Base-by-base conservation (phyloP, 2,113 vertebrate genomes). In the Hyperopisus bebe region DNA sequence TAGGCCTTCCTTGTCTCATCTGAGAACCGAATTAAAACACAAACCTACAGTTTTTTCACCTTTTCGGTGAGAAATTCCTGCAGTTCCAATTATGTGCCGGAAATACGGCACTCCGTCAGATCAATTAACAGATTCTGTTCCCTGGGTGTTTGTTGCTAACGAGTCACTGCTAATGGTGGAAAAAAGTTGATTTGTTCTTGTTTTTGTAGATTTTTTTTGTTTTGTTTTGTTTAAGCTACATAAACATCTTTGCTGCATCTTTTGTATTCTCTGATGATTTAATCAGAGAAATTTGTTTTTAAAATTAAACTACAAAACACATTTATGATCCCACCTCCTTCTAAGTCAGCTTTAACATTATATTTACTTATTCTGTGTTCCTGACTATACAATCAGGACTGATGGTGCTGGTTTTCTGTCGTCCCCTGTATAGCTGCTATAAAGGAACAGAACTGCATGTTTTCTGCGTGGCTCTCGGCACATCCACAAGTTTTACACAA, bases 51-150 rank as follows among this genome's bases (percentile, higher is more conserved):
- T 84, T 89, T 47, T 89, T 50, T 84, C 89, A 89, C 89, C 51
- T 89, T 85, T 84, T 44, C 27, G 5, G 51, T 58, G 77, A 89
- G 77, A 89, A 80, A 89, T 89, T 89, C 80, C 89, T 84, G 77
- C 80, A 89, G 89, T 80, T 62, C 89, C 89, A 89, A 89, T 89
- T 89, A 89, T 50, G 35, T 1, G 39, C 80, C 77, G 77, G 89
- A 89, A 89, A 85, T 46, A 62, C 27, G 24, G 24, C 24, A n/a
- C 89, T 85, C 77, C 80, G 27, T 89, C 82, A 80, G 21, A 39
- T 84, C 77, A 89, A 89, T 89, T 84, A 89, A 35, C 89, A 84
- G 77, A 89, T 84, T 85, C 83, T 84, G 51, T 86, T 58, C 80
- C 55, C 53, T 84, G 77, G 80, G 51, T 83, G 77, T 85, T 80